These are phyloP conservation scores for Triplophysa tibetana DNA, from an alignment of 2,113 vertebrate genomes.

Conservation along the genomic window DNA sequence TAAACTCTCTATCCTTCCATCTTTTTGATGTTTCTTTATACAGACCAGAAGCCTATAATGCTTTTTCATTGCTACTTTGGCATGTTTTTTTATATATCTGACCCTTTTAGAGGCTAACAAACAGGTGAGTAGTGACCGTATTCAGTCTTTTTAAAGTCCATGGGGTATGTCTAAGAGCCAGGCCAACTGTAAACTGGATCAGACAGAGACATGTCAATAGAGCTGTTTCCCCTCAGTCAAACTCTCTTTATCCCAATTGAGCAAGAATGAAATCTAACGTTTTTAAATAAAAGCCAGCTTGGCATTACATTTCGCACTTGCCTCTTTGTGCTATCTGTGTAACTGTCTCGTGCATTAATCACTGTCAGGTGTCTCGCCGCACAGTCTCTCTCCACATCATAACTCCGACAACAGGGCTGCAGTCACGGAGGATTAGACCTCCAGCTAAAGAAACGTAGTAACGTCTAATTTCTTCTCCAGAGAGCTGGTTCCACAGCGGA, in stretches of 20 bases:
- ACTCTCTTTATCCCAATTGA: neutral
- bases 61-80: constrained; percentile 2
- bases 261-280: constrained; percentile 3
- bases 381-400: constrained; percentile 12
- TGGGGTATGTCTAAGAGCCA: constrained; percentile 8
- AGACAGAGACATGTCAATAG: neutral
- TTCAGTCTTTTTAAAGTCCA: constrained; percentile 23
- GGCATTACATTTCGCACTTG: neutral
- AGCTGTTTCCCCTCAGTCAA: neutral
- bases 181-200: constrained; percentile 15
- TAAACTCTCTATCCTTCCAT: too few relatives aligned
- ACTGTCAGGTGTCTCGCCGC: constrained; percentile 23
- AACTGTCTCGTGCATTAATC: constrained; percentile 17
- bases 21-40: neutral
- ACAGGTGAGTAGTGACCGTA: constrained; percentile 7
- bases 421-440: constrained; percentile 50
- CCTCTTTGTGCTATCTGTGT: neutral
- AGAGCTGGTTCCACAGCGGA: constrained; percentile 63
- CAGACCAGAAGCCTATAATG: neutral
- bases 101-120: neutral
- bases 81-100: neutral
- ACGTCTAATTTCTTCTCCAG: constrained; percentile 59
- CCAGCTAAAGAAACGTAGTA: constrained; percentile 45
- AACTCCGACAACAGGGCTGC: constrained; percentile 23
- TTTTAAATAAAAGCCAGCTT: neutral